Evolutionary conservation across 2,888 invertebrate species (phyloP).

Genomic region (Drosophila siamana): DNA sequence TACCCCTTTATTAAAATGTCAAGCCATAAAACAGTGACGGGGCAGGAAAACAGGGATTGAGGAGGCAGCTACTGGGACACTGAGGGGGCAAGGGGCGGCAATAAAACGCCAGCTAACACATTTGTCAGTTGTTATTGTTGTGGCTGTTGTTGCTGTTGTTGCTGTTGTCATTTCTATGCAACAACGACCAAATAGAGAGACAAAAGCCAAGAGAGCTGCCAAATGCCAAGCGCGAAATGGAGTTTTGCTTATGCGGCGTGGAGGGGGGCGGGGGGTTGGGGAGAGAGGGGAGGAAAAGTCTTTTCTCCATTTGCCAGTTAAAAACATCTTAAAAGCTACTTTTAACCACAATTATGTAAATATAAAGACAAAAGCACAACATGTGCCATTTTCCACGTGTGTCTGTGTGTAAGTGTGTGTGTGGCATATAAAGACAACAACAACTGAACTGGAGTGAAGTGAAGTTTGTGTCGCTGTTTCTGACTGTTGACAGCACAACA

Average conservation of each 20-base stretch:
- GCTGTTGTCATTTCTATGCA: slow-evolving; percentile 68
- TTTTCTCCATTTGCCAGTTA: slow-evolving; percentile 67
- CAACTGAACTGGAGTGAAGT: slow-evolving; percentile 5
- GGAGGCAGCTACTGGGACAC: background rate
- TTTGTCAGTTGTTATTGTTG: slow-evolving; percentile 66
- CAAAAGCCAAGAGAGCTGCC: slow-evolving; percentile 50
- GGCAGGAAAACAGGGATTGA: too few relatives aligned
- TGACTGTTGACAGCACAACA: slow-evolving; percentile 73
- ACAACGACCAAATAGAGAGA: slow-evolving; percentile 39
- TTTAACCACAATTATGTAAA: slow-evolving; percentile 80
- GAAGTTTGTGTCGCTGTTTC: slow-evolving; percentile 36
- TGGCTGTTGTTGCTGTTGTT: slow-evolving; percentile 27
- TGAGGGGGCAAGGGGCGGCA: slow-evolving; percentile 26
- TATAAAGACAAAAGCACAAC: slow-evolving; percentile 75
- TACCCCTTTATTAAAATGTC: slow-evolving; percentile 77
- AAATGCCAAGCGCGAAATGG: slow-evolving; percentile 43
- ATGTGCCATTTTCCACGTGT: slow-evolving; percentile 26
- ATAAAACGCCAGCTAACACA: slow-evolving; percentile 72
- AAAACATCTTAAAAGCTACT: slow-evolving; percentile 82
- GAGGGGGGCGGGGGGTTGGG: too few relatives aligned
- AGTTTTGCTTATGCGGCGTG: too few relatives aligned
- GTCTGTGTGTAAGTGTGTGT: slow-evolving; percentile 6
- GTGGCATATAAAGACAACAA: slow-evolving; percentile 23
- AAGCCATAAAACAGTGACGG: slow-evolving; percentile 54
- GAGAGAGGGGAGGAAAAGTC: slow-evolving; percentile 11